A percentile compares a stretch with the other conserved stretches of the same genome.
Evolutionary conservation across 2,888 invertebrate genomes (phyloP).

Genomic region (Parnassius glacialis): DNA sequence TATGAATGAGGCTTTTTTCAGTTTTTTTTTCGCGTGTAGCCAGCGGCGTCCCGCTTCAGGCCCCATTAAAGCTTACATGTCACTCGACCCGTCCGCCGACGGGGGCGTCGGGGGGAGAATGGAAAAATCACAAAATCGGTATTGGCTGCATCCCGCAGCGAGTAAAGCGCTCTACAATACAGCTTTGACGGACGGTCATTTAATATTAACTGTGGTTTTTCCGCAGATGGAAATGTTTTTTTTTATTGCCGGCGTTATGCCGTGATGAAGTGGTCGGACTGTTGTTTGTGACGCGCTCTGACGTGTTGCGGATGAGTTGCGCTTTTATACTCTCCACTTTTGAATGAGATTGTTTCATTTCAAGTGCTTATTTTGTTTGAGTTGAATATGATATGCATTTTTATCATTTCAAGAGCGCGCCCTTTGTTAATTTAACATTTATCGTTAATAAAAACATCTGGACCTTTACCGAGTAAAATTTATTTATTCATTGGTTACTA

Average conservation of each 20-base stretch:
- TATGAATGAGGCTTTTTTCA: conserved; percentile 78
- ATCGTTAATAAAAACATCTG: background rate
- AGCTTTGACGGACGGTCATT: conserved; percentile 80
- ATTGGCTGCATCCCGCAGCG: conserved; percentile 72
- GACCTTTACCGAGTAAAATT: background rate
- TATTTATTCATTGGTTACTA: background rate
- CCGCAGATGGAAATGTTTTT: conserved; percentile 79
- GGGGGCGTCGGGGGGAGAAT: conserved; percentile 36
- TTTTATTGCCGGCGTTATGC: conserved; percentile 71
- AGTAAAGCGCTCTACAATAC: conserved; percentile 69
- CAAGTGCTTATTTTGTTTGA: conserved; percentile 50
- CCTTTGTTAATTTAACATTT: conserved; percentile 10
- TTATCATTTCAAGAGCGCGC: conserved; percentile 1
- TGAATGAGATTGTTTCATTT: conserved; percentile 57
- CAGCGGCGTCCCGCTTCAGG: conserved; percentile 67
- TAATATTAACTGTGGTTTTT: conserved; percentile 81
- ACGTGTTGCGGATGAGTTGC: conserved; percentile 67
- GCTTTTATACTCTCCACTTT: conserved; percentile 64
- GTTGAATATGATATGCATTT: conserved; percentile 2
- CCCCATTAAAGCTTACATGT: conserved; percentile 80
- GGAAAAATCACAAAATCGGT: conserved; percentile 77
- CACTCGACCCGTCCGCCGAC: conserved; percentile 55
- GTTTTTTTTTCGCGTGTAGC: conserved; percentile 76
- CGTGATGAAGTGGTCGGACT: conserved; percentile 74
- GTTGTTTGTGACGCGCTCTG: conserved; percentile 75